Percentiles rank a stretch among this genome's conserved stretches.
phyloP scores from a whole-genome alignment of 2,113 vertebrate species.

The Bucco capensis region DNA sequence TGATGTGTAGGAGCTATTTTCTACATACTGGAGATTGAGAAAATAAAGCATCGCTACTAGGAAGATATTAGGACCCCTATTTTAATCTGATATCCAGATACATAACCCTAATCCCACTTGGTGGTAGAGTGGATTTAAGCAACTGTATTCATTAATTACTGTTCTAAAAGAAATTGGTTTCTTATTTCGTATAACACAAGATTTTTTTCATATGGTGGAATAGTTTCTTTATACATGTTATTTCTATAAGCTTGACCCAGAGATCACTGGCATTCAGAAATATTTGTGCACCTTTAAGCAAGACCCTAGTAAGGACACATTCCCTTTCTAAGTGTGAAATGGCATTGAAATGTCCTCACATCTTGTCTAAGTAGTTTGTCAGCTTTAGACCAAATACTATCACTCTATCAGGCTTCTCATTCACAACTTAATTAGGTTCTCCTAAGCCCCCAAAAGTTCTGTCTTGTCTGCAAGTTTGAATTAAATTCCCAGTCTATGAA shows the following conservation, averaged over 20 bases:
- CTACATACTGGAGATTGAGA: neutral
- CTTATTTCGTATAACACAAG: neutral
- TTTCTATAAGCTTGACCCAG: neutral
- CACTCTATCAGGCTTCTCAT: neutral
- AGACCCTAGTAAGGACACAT: neutral
- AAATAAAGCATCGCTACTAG: neutral
- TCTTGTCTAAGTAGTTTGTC: neutral
- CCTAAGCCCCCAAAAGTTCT: neutral
- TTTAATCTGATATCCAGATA: neutral
- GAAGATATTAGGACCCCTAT: neutral
- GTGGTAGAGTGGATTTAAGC: neutral
- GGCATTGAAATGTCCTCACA: neutral
- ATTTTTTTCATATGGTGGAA: neutral
- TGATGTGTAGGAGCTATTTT: neutral
- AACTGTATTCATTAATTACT: neutral
- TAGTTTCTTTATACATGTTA: neutral
- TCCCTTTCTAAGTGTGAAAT: neutral
- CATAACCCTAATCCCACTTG: accelerated
- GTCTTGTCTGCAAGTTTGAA: neutral
- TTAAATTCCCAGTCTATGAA: neutral
- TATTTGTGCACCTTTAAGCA: neutral
- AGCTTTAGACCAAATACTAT: neutral
- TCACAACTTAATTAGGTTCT: neutral
- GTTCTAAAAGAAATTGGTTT: neutral
- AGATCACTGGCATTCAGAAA: neutral